Percentiles rank a stretch among this genome's conserved stretches.
phyloP scores from a whole-genome alignment of 2,113 vertebrate species.

The Tricholaema leucomelas region DNA sequence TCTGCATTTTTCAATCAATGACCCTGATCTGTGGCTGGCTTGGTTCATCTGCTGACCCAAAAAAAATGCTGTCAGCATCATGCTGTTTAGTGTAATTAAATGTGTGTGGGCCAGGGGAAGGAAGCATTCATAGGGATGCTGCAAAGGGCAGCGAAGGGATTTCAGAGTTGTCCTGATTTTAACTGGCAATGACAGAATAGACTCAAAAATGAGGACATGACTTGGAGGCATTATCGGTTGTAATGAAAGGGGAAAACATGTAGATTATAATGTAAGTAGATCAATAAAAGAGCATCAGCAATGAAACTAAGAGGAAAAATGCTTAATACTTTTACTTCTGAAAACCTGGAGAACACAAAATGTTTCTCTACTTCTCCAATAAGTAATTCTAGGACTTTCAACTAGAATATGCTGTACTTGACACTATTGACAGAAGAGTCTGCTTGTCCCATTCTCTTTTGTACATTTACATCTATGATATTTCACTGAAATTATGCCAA shows the following conservation, averaged over 20 bases:
- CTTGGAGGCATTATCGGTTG: background rate
- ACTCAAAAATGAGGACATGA: background rate
- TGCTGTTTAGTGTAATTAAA: background rate
- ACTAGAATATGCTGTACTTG: background rate
- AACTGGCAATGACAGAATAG: background rate
- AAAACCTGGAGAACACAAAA: background rate
- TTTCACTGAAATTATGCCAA: background rate
- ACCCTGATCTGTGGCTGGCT: background rate
- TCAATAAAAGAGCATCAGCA: background rate
- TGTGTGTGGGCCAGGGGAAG: accelerated
- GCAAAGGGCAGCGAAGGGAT: background rate
- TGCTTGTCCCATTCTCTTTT: background rate
- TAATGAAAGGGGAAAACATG: background rate
- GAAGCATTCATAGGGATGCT: background rate
- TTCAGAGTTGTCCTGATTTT: background rate
- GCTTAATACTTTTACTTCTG: background rate
- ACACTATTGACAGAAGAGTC: background rate
- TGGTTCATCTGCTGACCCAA: background rate
- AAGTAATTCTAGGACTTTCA: background rate
- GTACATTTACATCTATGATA: background rate
- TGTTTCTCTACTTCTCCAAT: background rate
- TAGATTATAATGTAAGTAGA: background rate
- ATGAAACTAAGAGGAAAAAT: background rate
- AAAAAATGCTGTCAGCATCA: background rate
- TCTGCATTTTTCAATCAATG: background rate